Evolutionary conservation across 2,888 invertebrate genomes (phyloP), one percentile per base, ranked within the genome.

Genomic region (Eupithecia inturbata): DNA sequence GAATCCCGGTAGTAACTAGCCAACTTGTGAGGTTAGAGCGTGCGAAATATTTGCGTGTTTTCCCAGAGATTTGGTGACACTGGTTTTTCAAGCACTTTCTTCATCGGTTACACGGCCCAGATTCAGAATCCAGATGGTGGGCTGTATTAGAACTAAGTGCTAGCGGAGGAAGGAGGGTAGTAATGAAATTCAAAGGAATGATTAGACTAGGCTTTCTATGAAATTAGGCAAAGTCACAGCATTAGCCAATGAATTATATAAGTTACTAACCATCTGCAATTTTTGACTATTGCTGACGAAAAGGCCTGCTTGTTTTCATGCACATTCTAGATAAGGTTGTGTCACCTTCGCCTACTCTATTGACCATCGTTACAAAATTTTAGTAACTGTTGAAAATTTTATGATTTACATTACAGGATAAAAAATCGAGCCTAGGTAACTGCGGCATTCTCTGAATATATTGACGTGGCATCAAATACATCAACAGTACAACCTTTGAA

Each of bases 1-100:
- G 41, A 76, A 66, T 72, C 53, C 75, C 71, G 66, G 68, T 68
- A 68, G 68, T 33, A 68, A 70, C 71, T 57, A 63, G 72, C 72
- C 75, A 75, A 72, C 75, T 67, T 66, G 70, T 67, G 70, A 67
- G 49, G 72, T 70, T 68, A 68, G 63, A 49, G 12, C 33, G 68
- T 74, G 71, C 68, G 53, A 45, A 45, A 41, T 68, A 31, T 63
- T 49, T 71, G 28, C 53, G 31, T 68, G 41, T n/a, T 62, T 75
- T 71, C 53, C 69, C 57, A 33, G 33, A 49, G 22, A 39, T 66
- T 39, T 66, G 39, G 39, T 26, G 22, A 39, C 64, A 19, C 31
- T 22, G n/a, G 39, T 3, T 22, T 39, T 66, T n/a, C 28, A 62
- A 39, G 4, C 14, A 16, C 6, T 39, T 66, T 26, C 66, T 22